Conservation (phyloP, 2,113 vertebrate genomes). For the Takifugu flavidus region DNA sequence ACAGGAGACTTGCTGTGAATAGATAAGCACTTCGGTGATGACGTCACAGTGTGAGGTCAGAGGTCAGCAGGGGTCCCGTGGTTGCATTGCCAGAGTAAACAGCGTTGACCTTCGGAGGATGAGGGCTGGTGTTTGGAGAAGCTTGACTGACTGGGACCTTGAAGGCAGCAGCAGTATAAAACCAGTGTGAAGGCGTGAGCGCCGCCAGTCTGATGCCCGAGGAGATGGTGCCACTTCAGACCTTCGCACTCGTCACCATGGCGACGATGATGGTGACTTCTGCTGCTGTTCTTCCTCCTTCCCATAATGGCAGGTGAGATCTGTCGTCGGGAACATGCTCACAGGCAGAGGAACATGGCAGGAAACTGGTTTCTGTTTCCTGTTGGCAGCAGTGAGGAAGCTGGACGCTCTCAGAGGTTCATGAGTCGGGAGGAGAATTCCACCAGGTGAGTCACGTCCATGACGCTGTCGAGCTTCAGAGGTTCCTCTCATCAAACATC, state of each 20-base stretch:
- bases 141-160: neutral
- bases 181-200: neutral
- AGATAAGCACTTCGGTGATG: neutral
- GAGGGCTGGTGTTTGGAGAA: neutral
- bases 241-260: neutral
- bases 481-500: neutral
- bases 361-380: neutral
- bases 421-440: neutral
- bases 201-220: neutral
- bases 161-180: neutral
- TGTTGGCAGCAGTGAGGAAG: neutral
- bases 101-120: neutral
- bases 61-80: constrained; percentile 2
- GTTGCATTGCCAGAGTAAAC: constrained; percentile 11
- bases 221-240: neutral
- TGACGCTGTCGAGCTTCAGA: neutral
- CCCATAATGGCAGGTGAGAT: constrained; percentile 24
- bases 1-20: neutral
- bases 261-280: constrained; percentile 1
- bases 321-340: neutral
- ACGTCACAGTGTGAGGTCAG: neutral
- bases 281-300: constrained; percentile 17
- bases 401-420: no score
- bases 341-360: neutral
- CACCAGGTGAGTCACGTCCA: constrained; percentile 8